Percentiles rank a stretch among this genome's conserved stretches.
These are phyloP conservation scores for Lindbergichthys nudifrons DNA, from an alignment of 2,797 vertebrate genomes.

Conservation along the genomic window DNA sequence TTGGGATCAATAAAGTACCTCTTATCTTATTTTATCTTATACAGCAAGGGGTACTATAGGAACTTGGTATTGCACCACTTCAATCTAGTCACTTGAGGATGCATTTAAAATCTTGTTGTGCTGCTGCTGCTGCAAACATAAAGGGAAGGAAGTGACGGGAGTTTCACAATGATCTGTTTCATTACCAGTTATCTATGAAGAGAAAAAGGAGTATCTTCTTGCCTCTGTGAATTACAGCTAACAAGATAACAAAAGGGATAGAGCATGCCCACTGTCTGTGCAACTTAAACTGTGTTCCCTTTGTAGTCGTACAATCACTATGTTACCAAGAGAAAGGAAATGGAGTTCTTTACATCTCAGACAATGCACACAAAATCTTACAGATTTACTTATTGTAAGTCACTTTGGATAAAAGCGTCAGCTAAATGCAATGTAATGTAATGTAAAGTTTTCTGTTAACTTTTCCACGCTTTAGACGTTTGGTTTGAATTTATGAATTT, in stretches of 20 bases:
- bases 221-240: slow-evolving; percentile 36
- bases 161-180: slow-evolving; percentile 42
- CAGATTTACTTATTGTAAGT: slow-evolving; percentile 3
- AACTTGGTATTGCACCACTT: neutral
- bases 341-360: slow-evolving; percentile 28
- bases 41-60: neutral
- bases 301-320: slow-evolving; percentile 57
- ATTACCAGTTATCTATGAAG: slow-evolving; percentile 31
- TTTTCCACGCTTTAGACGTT: slow-evolving; percentile 10
- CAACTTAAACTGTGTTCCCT: slow-evolving; percentile 40
- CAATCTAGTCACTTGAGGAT: slow-evolving; percentile 1
- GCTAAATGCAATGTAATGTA: too few relatives aligned
- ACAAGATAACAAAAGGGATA: slow-evolving; percentile 61
- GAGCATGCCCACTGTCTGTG: slow-evolving; percentile 44
- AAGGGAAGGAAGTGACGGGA: slow-evolving; percentile 48
- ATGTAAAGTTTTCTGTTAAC: neutral
- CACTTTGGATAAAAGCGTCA: too few relatives aligned
- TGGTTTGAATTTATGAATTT: slow-evolving; percentile 1
- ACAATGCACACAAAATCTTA: slow-evolving; percentile 28
- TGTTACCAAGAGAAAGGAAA: slow-evolving; percentile 33
- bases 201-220: slow-evolving; percentile 43
- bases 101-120: slow-evolving; percentile 25
- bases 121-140: slow-evolving; percentile 22
- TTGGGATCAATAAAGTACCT: too few relatives aligned
- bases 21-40: too few relatives aligned